A percentile compares a stretch with the other conserved stretches of the same genome.
These are phyloP conservation scores for Pterostichus niger DNA, from an alignment of 2,888 invertebrate species.

Conservation along the genomic window DNA sequence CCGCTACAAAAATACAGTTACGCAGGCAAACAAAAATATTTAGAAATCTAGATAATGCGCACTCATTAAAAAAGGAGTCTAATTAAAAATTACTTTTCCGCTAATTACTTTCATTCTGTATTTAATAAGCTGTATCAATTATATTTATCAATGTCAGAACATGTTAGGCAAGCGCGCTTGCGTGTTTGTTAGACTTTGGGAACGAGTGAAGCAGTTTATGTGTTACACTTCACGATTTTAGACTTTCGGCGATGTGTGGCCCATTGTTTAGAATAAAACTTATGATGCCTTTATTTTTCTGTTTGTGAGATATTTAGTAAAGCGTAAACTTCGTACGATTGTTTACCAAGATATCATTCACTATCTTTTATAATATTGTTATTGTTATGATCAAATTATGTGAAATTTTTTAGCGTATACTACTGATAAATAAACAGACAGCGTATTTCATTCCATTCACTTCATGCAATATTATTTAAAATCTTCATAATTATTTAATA, in stretches of 20 bases:
- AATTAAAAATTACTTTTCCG: slow-evolving; percentile 66
- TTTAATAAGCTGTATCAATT: slow-evolving; percentile 67
- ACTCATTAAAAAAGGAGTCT: slow-evolving; percentile 63
- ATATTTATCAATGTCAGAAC: slow-evolving; percentile 66
- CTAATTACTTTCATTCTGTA: slow-evolving; percentile 66
- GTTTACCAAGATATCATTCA: slow-evolving; percentile 31
- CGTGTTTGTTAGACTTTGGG: slow-evolving; percentile 48
- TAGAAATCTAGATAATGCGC: slow-evolving; percentile 63
- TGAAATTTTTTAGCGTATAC: slow-evolving; percentile 1
- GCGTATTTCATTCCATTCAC: too few species aligned
- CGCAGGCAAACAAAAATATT: slow-evolving; percentile 26
- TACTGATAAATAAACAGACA: neutral
- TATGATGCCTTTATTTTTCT: slow-evolving; percentile 44
- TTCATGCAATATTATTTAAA: too few species aligned
- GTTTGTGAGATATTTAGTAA: slow-evolving; percentile 53
- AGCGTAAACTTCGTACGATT: slow-evolving; percentile 26
- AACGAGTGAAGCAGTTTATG: slow-evolving; percentile 28
- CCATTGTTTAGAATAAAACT: slow-evolving; percentile 44
- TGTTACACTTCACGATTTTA: slow-evolving; percentile 49
- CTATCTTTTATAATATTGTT: slow-evolving; percentile 12
- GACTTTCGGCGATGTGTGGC: slow-evolving; percentile 27
- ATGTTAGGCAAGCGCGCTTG: slow-evolving; percentile 26
- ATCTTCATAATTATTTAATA: too few species aligned
- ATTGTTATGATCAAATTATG: neutral
- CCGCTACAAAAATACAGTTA: slow-evolving; percentile 40